Base-by-base conservation (phyloP, 2,797 vertebrate genomes). In the Ceryle rudis region DNA sequence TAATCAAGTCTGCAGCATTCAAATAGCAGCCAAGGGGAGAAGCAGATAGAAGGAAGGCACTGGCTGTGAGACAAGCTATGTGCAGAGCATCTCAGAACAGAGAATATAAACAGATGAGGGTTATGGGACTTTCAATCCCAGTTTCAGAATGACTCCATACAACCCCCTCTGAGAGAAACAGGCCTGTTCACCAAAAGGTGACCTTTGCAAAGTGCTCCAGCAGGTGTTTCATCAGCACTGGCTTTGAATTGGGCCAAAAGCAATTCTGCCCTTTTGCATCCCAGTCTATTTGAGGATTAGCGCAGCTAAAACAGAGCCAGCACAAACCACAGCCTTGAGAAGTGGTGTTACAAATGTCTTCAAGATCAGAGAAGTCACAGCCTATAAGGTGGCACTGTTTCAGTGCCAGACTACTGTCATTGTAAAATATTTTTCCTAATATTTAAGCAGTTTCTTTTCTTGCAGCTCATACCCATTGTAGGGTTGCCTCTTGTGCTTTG, bases 311-410 rank as follows among this genome's bases (percentile, higher is more conserved):
- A 51, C 33, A 82, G 47, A n/a, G 64, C 22, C 58, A 75, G 22
- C 65, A 69, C 44, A 64, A 16, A 18, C 25, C 25, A 26, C 33
- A 52, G 39, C 3, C 4, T 31, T 37, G 23, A 75, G 49, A 19
- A n/a, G 60, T 6, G 1, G 5, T 0, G 1, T 51, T 52, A 72
- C 0, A 0, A 19, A 33, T 8, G 35, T 15, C n/a, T 58, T 65
- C 35, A 64, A 20, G 39, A 19, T 41, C 0, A 1, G 39, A 77
- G 17, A 80, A 14, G 12, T 23, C 22, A 62, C 6, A 7, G 14
- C 20, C 18, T 51, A 6, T 6, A 46, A 2, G 29, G 5, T 4
- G 2, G 9, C 21, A 31, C 22, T n/a, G 5, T 46, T 74, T 60
- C 20, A 41, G 14, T 52, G 19, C 29, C 29, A 44, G 18, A 41